These are phyloP conservation scores for Nephotettix cincticeps DNA, from an alignment of 1,140 invertebrate species.

Conservation along the genomic window DNA sequence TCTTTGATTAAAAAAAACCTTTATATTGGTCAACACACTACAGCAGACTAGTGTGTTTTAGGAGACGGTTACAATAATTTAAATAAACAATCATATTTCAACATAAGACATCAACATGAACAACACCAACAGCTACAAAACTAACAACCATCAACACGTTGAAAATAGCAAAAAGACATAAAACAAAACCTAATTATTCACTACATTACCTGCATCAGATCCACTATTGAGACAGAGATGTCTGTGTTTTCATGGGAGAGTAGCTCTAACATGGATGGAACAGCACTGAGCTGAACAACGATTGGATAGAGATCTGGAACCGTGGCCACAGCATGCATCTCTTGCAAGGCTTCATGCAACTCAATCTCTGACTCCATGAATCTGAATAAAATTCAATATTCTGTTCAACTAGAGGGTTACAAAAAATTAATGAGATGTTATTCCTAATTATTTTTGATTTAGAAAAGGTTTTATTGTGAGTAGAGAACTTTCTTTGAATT, in stretches of 20 bases:
- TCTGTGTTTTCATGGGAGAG: constrained; percentile 97
- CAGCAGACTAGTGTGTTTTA: too few species aligned
- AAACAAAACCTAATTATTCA: too few species aligned
- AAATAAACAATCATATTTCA: not conserved
- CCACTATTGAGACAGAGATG: constrained; percentile 78
- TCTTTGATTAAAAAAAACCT: too few species aligned
- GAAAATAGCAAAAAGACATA: too few species aligned
- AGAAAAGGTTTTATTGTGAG: too few species aligned
- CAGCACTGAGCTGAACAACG: constrained; percentile 83
- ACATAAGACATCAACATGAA: not conserved
- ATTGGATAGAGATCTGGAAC: constrained; percentile 93
- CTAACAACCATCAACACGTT: not conserved
- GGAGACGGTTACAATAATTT: too few species aligned
- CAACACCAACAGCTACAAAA: not conserved
- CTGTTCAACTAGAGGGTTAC: too few species aligned
- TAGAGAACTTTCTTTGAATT: too few species aligned
- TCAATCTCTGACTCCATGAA: constrained; percentile 99
- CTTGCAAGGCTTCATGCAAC: constrained; percentile 87
- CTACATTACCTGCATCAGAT: constrained; percentile 73
- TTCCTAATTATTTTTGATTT: too few species aligned
- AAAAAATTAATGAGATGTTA: too few species aligned
- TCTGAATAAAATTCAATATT: constrained; percentile 56
- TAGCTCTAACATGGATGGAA: constrained; percentile 90
- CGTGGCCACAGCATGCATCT: constrained; percentile 92
- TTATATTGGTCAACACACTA: too few species aligned